Percentiles rank a stretch among this genome's conserved stretches.
These are phyloP conservation scores for Ptychoptera contaminata DNA, from an alignment of 2,888 invertebrate genomes.

Conservation along the genomic window DNA sequence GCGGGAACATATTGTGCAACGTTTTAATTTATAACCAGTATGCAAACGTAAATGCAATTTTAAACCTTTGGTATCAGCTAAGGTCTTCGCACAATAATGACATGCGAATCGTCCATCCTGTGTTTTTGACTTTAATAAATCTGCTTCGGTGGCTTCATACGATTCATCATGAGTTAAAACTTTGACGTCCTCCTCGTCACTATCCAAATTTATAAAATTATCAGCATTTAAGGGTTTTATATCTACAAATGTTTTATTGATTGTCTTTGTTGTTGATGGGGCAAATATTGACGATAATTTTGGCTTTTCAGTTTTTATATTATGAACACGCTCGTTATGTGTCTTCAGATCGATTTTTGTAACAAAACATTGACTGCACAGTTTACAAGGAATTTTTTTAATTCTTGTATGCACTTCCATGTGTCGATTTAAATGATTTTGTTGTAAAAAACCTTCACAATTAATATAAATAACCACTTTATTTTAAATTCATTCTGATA, in stretches of 20 bases:
- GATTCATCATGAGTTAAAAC: constrained; percentile 1
- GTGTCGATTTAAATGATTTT: constrained; percentile 5
- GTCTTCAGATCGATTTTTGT: no score
- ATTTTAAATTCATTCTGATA: background rate
- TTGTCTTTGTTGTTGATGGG: no score
- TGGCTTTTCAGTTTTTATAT: no score
- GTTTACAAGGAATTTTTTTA: no score
- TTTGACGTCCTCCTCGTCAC: constrained; percentile 1
- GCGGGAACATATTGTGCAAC: constrained; percentile 8
- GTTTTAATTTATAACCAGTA: constrained; percentile 10
- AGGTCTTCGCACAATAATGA: constrained; percentile 9
- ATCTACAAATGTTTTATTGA: no score
- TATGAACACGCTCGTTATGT: no score
- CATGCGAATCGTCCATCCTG: constrained; percentile 6
- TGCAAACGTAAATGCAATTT: constrained; percentile 9
- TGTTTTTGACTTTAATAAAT: background rate
- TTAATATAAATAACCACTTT: background rate
- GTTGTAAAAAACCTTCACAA: constrained; percentile 6
- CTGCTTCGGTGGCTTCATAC: constrained; percentile 3
- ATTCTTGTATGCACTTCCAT: background rate
- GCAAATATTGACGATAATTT: no score
- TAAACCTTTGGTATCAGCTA: constrained; percentile 9
- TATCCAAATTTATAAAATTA: background rate
- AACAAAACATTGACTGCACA: no score
- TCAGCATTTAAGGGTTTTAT: no score